A percentile compares a stretch with the other conserved stretches of the same genome.
Conservation (phyloP, 1,140 invertebrate species). For the Drosophila rhopaloa region DNA sequence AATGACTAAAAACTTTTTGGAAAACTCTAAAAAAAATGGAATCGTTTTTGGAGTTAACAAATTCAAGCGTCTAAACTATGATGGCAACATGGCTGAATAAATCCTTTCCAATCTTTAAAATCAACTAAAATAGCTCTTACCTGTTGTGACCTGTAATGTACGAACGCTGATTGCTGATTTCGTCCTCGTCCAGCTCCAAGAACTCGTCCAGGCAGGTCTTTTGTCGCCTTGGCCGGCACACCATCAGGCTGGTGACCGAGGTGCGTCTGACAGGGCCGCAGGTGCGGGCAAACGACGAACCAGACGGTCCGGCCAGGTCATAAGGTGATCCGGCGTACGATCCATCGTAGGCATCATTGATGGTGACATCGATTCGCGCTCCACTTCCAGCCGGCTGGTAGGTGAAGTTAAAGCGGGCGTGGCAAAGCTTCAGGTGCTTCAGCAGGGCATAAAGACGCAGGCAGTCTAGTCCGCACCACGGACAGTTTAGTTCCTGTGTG, state of each 20-base stretch:
- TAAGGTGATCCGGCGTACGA: conserved; percentile 98
- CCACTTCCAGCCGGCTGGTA: conserved; percentile 89
- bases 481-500: conserved; percentile 95
- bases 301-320: conserved; percentile 91
- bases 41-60: no score
- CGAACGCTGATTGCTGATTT: conserved; percentile 91
- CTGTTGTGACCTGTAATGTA: conserved; percentile 96
- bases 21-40: no score
- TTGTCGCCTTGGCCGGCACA: conserved; percentile 91
- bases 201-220: conserved; percentile 92
- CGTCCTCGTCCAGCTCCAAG: conserved; percentile 92
- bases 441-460: conserved; percentile 94
- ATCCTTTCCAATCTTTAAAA: neutral
- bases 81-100: no score
- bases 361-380: conserved; percentile 96
- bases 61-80: no score
- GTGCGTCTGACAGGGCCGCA: conserved; percentile 93
- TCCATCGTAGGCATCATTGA: conserved; percentile 97
- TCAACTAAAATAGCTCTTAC: conserved; percentile 84
- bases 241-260: conserved; percentile 94
- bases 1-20: no score
- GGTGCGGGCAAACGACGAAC: conserved; percentile 88
- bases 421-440: conserved; percentile 97
- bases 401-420: conserved; percentile 96
- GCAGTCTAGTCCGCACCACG: conserved; percentile 97